A percentile compares a stretch with the other conserved stretches of the same genome.
Conservation (phyloP, 2,797 vertebrate genomes). For the Chiloscyllium punctatum region DNA sequence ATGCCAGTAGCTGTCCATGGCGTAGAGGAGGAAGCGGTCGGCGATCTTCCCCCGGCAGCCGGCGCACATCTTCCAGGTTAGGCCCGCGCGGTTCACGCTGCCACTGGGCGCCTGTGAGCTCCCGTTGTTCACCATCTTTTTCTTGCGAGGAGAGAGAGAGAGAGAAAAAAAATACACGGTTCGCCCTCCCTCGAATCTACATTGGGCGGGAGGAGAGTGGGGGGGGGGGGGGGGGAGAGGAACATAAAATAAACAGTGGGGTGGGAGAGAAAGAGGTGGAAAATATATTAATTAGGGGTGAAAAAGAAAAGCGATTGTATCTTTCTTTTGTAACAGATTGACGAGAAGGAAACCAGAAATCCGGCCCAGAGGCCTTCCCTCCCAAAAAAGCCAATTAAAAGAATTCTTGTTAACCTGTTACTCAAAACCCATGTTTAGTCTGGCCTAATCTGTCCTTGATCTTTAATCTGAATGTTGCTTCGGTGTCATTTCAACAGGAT, state of each 20-base stretch:
- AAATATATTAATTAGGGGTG: too few relatives aligned
- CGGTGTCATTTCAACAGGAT: conserved; percentile 52
- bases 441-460: conserved; percentile 79
- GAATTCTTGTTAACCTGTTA: conserved; percentile 29
- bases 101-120: conserved; percentile 85
- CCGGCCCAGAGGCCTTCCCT: neutral
- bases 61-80: conserved; percentile 93
- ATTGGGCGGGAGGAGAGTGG: neutral
- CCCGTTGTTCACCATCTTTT: conserved; percentile 89
- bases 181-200: neutral
- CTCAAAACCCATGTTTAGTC: neutral
- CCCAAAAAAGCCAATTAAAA: neutral
- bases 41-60: conserved; percentile 96
- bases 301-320: neutral
- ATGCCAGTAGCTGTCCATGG: conserved; percentile 99
- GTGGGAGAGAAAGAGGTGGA: neutral
- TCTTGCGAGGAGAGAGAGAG: too few relatives aligned
- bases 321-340: too few relatives aligned
- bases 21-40: conserved; percentile 95
- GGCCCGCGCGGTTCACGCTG: conserved; percentile 63
- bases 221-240: neutral
- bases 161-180: neutral
- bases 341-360: neutral
- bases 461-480: conserved; percentile 73
- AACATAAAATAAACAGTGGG: too few relatives aligned